Evolutionary conservation across 2,888 invertebrate genomes (phyloP).

Genomic region (Meandrusa payeni): DNA sequence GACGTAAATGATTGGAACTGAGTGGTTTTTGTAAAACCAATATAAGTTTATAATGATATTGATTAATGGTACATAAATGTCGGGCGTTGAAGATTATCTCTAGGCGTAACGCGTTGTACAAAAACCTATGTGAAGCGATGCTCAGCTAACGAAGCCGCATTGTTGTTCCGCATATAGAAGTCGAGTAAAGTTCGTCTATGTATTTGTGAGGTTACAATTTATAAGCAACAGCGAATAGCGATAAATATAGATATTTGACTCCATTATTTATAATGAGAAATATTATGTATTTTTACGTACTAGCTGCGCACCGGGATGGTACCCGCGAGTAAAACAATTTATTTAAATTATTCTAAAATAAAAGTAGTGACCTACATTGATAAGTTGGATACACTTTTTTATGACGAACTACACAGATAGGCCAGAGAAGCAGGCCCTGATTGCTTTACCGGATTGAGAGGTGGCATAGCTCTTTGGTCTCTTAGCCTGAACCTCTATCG

Average conservation of each 20-base stretch:
- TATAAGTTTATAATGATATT: conserved; percentile 36
- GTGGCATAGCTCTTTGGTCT: no score
- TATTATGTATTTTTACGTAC: no score
- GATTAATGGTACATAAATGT: conserved; percentile 45
- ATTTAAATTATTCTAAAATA: no score
- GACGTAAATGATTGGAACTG: conserved; percentile 6
- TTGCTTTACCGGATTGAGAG: no score
- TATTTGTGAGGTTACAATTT: conserved; percentile 31
- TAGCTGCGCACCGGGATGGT: no score
- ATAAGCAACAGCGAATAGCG: conserved; percentile 24
- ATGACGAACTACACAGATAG: no score
- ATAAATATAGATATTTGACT: not conserved
- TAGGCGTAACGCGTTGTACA: conserved; percentile 43
- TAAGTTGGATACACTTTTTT: no score
- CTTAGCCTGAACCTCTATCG: no score
- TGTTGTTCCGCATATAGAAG: conserved; percentile 54
- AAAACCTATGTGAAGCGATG: conserved; percentile 56
- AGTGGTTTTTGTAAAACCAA: conserved; percentile 22
- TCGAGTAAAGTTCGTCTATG: conserved; percentile 54
- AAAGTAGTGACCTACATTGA: no score
- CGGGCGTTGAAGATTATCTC: conserved; percentile 45
- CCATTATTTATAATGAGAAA: no score
- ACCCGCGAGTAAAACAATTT: no score
- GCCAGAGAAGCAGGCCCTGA: no score
- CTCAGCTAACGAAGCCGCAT: conserved; percentile 70